These are phyloP conservation scores for Characodon lateralis DNA, from an alignment of 2,797 vertebrate genomes.

Conservation along the genomic window DNA sequence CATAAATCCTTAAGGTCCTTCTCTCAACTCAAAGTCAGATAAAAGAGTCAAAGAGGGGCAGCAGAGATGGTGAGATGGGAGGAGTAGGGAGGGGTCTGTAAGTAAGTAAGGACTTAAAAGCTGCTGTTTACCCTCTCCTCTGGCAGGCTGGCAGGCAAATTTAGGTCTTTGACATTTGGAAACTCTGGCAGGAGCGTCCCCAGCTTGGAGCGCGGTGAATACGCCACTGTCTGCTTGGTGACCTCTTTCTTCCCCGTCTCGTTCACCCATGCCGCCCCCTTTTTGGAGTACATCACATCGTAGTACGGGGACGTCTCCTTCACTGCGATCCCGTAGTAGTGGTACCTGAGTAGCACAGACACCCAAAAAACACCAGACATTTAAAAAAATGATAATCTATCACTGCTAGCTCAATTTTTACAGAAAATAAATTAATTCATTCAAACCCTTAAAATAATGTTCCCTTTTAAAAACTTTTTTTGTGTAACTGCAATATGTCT, in stretches of 20 bases:
- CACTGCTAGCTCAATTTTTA: not conserved
- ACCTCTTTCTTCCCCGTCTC: conserved; percentile 99
- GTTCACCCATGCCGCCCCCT: conserved; percentile 98
- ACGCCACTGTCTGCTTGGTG: conserved; percentile 99
- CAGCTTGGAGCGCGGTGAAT: conserved; percentile 99
- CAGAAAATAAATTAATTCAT: not conserved
- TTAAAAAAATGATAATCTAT: not conserved
- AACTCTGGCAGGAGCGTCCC: conserved; percentile 98
- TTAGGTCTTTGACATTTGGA: conserved; percentile 99
- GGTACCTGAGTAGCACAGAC: conserved; percentile 85
- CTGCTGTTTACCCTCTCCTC: conserved; percentile 95
- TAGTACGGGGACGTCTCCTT: conserved; percentile 99
- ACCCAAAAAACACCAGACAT: not conserved
- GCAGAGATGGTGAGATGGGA: conserved; percentile 60
- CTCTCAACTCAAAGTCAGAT: conserved; percentile 79
- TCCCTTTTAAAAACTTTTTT: not conserved
- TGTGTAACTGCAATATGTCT: not conserved
- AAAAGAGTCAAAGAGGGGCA: conserved; percentile 76
- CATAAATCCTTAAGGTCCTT: conserved; percentile 84
- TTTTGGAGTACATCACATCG: conserved; percentile 99
- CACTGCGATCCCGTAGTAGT: conserved; percentile 98
- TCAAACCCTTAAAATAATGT: not conserved
- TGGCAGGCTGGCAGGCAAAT: conserved; percentile 97
- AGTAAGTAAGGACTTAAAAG: conserved; percentile 77
- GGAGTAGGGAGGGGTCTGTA: conserved; percentile 46